phyloP scores from a whole-genome alignment of 2,113 vertebrate genomes.

The Callocephalon fimbriatum region DNA sequence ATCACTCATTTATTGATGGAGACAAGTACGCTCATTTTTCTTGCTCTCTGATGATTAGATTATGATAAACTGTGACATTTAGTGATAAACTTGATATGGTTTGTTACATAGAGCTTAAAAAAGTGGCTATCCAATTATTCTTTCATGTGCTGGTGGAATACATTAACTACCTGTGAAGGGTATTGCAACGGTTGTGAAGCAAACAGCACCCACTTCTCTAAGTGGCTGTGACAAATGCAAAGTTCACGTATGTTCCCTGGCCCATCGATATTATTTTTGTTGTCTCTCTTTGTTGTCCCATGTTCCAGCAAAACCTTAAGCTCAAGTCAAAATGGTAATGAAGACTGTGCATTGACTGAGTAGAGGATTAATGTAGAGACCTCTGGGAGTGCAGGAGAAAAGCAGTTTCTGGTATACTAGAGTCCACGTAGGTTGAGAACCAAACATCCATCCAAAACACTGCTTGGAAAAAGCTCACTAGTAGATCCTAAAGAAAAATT shows the following conservation, averaged over 20 bases:
- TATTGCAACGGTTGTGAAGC: not conserved
- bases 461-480: not conserved
- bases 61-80: slow-evolving; percentile 65
- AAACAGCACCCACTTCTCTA: not conserved
- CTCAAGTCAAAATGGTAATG: not conserved
- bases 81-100: slow-evolving; percentile 57
- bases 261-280: not conserved
- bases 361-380: not conserved
- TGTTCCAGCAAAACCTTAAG: not conserved
- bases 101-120: slow-evolving; percentile 59
- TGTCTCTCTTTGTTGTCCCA: not conserved
- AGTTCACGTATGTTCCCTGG: not conserved
- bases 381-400: not conserved
- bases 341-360: not conserved
- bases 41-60: slow-evolving; percentile 59
- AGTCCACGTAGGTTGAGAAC: not conserved
- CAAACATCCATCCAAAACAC: not conserved
- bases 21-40: slow-evolving; percentile 54
- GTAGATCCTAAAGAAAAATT: not conserved
- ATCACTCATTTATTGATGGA: slow-evolving; percentile 58
- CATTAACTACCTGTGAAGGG: slow-evolving; percentile 39
- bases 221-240: not conserved
- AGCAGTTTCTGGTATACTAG: not conserved
- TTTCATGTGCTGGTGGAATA: not conserved
- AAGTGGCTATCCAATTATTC: slow-evolving; percentile 44